Evolutionary conservation across 2,888 invertebrate species (phyloP).

Genomic region (Argyresthia albistria): DNA sequence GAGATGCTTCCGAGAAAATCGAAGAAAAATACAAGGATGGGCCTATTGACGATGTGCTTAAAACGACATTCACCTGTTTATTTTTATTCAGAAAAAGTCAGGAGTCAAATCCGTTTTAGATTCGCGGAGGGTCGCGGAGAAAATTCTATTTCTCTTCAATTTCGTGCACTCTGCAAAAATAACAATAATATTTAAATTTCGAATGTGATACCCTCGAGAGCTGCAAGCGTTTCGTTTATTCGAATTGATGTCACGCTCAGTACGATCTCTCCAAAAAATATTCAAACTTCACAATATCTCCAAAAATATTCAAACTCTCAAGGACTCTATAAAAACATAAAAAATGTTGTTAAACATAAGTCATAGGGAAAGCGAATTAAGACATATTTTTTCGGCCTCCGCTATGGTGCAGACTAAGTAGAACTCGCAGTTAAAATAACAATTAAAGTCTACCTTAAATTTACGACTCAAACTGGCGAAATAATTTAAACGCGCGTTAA

Average conservation of each 20-base stretch:
- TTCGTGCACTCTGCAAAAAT: conserved; percentile 63
- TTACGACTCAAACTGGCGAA: conserved; percentile 68
- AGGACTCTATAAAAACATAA: background rate
- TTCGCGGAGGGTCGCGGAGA: conserved; percentile 39
- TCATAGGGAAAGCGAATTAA: conserved; percentile 65
- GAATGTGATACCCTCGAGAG: conserved; percentile 36
- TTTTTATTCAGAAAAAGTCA: conserved; percentile 24
- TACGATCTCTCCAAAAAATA: too few species aligned
- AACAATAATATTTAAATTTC: conserved; percentile 68
- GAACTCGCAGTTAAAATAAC: conserved; percentile 71
- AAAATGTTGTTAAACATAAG: conserved; percentile 29
- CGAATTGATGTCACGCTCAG: too few species aligned
- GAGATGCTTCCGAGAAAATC: background rate
- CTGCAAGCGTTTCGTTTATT: too few species aligned
- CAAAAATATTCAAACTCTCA: background rate
- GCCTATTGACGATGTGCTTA: conserved; percentile 5
- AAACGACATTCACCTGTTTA: conserved; percentile 25
- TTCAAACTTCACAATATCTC: background rate
- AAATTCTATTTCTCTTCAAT: conserved; percentile 69
- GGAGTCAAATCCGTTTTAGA: conserved; percentile 43
- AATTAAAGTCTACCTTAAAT: conserved; percentile 69
- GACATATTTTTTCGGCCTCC: conserved; percentile 62
- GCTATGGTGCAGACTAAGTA: conserved; percentile 48
- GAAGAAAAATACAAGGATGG: background rate
- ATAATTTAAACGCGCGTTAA: conserved; percentile 59